Conservation (phyloP, 2,888 invertebrate genomes). For the Conchocele bisecta region DNA sequence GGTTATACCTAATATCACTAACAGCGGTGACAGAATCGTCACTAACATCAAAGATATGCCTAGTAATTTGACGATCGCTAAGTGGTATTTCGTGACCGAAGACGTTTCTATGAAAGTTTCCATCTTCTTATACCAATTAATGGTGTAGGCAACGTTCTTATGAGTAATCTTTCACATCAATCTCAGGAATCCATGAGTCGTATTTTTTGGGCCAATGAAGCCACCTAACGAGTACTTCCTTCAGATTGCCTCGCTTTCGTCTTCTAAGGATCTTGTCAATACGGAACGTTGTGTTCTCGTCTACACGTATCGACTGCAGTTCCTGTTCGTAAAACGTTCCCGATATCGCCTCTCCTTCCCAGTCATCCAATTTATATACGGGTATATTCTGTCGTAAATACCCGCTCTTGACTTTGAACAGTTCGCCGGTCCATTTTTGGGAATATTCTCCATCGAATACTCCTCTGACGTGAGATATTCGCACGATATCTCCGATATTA, state of each 20-base stretch:
- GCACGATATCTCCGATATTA: constrained; percentile 27
- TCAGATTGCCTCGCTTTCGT: constrained; percentile 21
- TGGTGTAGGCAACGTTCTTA: no score
- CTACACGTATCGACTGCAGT: constrained; percentile 35
- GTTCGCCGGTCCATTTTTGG: constrained; percentile 45
- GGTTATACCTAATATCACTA: no score
- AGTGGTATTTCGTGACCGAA: no score
- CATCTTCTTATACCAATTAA: no score
- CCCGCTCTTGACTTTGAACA: constrained; percentile 32
- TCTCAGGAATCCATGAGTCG: constrained; percentile 35
- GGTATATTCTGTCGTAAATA: constrained; percentile 31
- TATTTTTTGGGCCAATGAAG: constrained; percentile 54
- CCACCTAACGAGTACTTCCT: constrained; percentile 48
- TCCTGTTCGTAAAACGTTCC: constrained; percentile 45
- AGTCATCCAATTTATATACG: constrained; percentile 33
- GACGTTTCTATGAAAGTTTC: no score
- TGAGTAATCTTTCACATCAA: constrained; percentile 18
- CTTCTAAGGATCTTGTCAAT: constrained; percentile 39
- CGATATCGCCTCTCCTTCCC: constrained; percentile 27
- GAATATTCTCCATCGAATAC: constrained; percentile 27
- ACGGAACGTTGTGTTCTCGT: constrained; percentile 28
- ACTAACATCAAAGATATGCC: no score
- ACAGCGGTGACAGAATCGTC: no score
- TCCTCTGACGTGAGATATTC: constrained; percentile 30
- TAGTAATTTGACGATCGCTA: no score